Conservation (phyloP, 2,888 invertebrate genomes). For the Ecdyonurus torrentis region DNA sequence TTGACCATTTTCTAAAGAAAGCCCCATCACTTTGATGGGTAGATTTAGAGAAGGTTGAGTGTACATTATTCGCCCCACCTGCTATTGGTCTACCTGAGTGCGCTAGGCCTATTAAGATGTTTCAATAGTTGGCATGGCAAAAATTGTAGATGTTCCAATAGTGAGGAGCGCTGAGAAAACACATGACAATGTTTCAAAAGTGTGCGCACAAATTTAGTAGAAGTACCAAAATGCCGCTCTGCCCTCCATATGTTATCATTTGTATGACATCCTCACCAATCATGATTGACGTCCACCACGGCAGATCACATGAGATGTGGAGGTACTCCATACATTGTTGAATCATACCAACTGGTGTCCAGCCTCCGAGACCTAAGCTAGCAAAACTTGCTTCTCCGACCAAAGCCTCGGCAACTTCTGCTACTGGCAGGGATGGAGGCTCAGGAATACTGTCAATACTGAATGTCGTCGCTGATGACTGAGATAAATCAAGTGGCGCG, state of each 20-base stretch:
- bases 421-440: conserved; percentile 13
- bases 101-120: too few relatives aligned
- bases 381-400: conserved; percentile 59
- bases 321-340: conserved; percentile 66
- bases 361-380: conserved; percentile 68
- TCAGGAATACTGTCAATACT: conserved; percentile 13
- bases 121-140: too few relatives aligned
- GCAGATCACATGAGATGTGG: conserved; percentile 63
- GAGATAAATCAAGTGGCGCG: neutral
- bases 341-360: conserved; percentile 64
- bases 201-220: too few relatives aligned
- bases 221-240: too few relatives aligned
- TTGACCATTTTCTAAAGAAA: too few relatives aligned
- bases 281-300: conserved; percentile 87
- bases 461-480: neutral
- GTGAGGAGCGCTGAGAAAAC: too few relatives aligned
- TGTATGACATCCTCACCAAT: conserved; percentile 32
- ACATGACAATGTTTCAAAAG: too few relatives aligned
- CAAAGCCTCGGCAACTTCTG: conserved; percentile 8
- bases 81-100: too few relatives aligned
- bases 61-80: too few relatives aligned
- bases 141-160: too few relatives aligned
- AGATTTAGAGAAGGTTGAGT: too few relatives aligned
- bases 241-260: neutral
- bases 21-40: too few relatives aligned